These are phyloP conservation scores for Proctacanthus coquilletti DNA, from an alignment of 1,140 invertebrate species.

Conservation along the genomic window DNA sequence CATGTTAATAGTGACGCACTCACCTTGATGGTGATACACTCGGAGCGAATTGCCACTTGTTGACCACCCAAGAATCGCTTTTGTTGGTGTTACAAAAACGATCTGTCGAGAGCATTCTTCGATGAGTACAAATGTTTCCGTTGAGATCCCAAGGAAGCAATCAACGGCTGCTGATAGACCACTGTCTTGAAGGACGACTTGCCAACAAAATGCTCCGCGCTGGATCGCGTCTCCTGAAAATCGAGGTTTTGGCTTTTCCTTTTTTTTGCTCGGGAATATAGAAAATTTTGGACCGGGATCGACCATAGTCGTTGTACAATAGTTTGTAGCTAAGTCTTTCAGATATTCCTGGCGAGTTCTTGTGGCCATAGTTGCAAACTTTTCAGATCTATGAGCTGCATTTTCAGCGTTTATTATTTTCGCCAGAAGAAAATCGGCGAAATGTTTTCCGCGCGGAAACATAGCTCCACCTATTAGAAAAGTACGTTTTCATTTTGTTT, in stretches of 20 bases:
- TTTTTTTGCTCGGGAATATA: constrained; percentile 56
- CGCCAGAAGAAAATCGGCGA: constrained; percentile 84
- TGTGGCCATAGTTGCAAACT: constrained; percentile 94
- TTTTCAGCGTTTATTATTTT: constrained; percentile 98
- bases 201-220: constrained; percentile 63
- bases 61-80: constrained; percentile 52
- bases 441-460: constrained; percentile 76
- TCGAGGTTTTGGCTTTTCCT: constrained; percentile 44
- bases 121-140: constrained; percentile 73
- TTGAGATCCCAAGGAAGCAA: constrained; percentile 74
- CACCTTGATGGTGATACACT: constrained; percentile 67
- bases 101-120: constrained; percentile 71
- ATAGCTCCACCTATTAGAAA: no score
- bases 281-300: constrained; percentile 83
- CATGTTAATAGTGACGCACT: constrained; percentile 63
- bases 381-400: constrained; percentile 87
- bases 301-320: constrained; percentile 61
- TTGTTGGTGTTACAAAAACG: constrained; percentile 73
- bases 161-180: constrained; percentile 52
- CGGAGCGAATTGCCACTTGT: constrained; percentile 38
- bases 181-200: constrained; percentile 53
- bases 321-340: constrained; percentile 79
- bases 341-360: constrained; percentile 91
- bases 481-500: no score
- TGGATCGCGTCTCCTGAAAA: constrained; percentile 50